Base-by-base conservation (phyloP, 37 sponge, comb jelly and placozoan genomes). In the Mnemiopsis leidyi region DNA sequence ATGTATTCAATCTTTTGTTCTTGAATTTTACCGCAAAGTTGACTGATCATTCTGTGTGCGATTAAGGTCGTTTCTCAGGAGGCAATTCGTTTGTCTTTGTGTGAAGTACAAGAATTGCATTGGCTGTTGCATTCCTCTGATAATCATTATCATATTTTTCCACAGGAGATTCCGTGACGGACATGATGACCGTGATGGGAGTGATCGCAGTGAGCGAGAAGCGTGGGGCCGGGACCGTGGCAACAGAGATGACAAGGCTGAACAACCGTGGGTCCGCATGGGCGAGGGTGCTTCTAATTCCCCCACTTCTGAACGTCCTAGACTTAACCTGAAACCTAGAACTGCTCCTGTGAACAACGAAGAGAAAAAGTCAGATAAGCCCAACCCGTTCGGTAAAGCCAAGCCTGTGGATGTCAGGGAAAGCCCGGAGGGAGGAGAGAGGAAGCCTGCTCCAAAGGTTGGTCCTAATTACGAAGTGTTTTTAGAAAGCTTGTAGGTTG, bases 291-390 rank as follows among this genome's bases (percentile, higher is more conserved):
- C 29, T 7, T 7, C 75, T 23, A 25, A 71, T 71, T 35, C 23
- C 13, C 38, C 39, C 24, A 36, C 82, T 38, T 23, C 25, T 21
- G 90, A 85, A 40, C 90, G 90, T 3, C 90, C 90, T 0, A 38
- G 61, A 26, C 90, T 85, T 26, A 85, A 85, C 61, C 33, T 85
- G 38, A 85, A 85, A 61, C 90, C 90, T 23, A 85, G 90, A 25
- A 85, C 30, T 1, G 48, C 26, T 28, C 20, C 32, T 16, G 3
- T 25, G 2, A 36, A 1, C 16, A 32, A 26, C 9, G 0, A 18
- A 1, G 32, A 31, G 35, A 48, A 48, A 48, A 28, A 1, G 18
- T 31, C 18, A 21, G 32, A 77, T 32, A 77, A 77, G 33, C 79
- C 79, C 2, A 77, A 32, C 79, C 79, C 79, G 18, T 77, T 77